Conservation (phyloP, 2,797 vertebrate species). For the Brachyrhaphis roseni region DNA sequence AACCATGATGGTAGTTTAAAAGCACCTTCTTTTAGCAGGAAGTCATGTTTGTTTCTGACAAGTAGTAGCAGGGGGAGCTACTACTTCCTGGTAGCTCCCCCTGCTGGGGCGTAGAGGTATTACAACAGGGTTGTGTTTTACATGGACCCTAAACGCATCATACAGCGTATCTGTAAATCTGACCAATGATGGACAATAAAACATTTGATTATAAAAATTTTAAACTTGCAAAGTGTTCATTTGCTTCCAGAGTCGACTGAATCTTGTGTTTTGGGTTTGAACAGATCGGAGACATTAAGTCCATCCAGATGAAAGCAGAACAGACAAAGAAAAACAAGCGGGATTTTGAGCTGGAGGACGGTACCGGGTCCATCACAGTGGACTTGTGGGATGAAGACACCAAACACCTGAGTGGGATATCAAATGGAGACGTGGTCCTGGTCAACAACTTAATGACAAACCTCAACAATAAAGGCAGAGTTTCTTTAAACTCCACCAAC, state of each 20-base stretch:
- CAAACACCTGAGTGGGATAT: neutral
- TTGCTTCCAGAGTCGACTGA: neutral
- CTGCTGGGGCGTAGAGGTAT: neutral
- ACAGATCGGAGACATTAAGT: neutral
- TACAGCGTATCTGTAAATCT: neutral
- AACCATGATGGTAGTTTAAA: neutral
- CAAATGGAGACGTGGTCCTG: neutral
- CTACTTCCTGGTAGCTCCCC: neutral
- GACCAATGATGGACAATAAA: neutral
- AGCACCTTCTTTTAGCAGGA: neutral
- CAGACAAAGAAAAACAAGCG: neutral
- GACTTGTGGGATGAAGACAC: neutral
- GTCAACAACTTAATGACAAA: neutral
- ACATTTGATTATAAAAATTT: neutral
- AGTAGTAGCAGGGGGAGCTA: too few species aligned
- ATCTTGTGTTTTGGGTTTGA: neutral
- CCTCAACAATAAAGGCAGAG: accelerated
- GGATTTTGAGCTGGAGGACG: neutral
- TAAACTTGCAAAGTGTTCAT: neutral
- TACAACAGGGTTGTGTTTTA: neutral
- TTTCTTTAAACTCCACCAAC: constrained; percentile 6
- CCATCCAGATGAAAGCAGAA: accelerated
- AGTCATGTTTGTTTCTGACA: neutral
- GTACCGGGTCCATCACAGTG: neutral
- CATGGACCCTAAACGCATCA: neutral